Percentiles rank a stretch among this genome's conserved stretches.
Evolutionary conservation across 92 coral and sea anemone species (phyloP).

Genomic region (Bergia sp.): DNA sequence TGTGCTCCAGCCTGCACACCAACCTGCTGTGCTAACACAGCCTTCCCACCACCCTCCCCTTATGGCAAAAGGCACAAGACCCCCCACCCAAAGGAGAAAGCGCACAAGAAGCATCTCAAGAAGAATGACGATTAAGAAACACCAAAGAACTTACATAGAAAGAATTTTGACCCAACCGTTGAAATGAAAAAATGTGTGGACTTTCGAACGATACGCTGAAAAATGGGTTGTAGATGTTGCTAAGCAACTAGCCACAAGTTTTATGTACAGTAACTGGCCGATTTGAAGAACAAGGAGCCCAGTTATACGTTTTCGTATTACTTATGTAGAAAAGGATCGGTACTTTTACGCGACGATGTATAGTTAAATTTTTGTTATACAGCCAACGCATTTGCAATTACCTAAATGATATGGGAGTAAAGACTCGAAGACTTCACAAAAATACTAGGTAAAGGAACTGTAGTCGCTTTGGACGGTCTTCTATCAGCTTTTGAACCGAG

Average conservation of each 20-base stretch:
- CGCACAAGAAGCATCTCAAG: not conserved
- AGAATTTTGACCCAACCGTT: not conserved
- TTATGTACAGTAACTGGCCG: not conserved
- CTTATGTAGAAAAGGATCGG: not conserved
- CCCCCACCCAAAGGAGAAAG: slow-evolving; percentile 1
- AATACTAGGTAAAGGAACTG: no score
- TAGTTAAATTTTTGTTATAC: not conserved
- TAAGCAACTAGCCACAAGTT: slow-evolving; percentile 14
- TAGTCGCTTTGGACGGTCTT: no score
- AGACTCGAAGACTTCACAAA: not conserved
- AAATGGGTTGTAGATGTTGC: slow-evolving; percentile 20
- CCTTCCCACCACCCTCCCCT: not conserved
- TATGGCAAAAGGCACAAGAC: slow-evolving; percentile 36
- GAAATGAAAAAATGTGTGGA: not conserved
- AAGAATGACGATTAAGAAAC: not conserved
- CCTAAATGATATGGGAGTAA: not conserved
- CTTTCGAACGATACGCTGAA: not conserved
- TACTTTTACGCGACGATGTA: no score
- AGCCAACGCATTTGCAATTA: not conserved
- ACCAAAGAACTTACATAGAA: not conserved
- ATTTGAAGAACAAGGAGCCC: not conserved
- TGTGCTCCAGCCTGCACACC: slow-evolving; percentile 43
- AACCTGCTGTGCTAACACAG: slow-evolving; percentile 33
- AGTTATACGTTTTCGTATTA: not conserved
- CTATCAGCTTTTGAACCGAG: not conserved